These are phyloP conservation scores for Gadopsis bispinosus DNA, from an alignment of 2,797 vertebrate species.

Conservation along the genomic window DNA sequence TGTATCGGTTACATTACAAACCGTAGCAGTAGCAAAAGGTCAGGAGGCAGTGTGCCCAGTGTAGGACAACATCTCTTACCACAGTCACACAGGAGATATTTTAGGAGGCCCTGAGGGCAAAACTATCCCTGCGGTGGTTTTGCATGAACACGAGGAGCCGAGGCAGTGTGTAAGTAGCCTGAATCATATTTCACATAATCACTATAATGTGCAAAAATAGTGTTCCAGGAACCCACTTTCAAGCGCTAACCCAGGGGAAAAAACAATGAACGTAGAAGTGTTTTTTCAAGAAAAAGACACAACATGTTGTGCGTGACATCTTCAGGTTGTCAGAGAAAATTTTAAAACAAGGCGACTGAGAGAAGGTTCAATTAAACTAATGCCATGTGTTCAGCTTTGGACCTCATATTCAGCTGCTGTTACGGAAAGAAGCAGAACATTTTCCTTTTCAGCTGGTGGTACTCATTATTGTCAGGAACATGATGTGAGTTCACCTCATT, in stretches of 20 bases:
- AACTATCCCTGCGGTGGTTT: conserved; percentile 40
- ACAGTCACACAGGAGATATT: conserved; percentile 43
- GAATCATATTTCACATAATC: conserved; percentile 54
- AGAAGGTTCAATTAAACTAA: conserved; percentile 6
- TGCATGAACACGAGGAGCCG: conserved; percentile 26
- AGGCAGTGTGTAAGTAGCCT: conserved; percentile 10
- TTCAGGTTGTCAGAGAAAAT: conserved; percentile 9
- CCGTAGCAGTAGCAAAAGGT: conserved; percentile 8
- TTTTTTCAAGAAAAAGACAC: not conserved
- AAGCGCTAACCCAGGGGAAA: not conserved
- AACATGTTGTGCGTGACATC: not conserved
- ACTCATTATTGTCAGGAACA: conserved; percentile 26
- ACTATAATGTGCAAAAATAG: conserved; percentile 36
- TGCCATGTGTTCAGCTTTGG: conserved; percentile 14
- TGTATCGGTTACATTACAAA: not conserved
- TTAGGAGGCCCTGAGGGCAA: conserved; percentile 33
- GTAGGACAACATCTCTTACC: conserved; percentile 27
- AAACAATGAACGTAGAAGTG: not conserved
- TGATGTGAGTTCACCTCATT: conserved; percentile 9
- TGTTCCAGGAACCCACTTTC: conserved; percentile 27
- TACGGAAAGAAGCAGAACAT: conserved; percentile 2
- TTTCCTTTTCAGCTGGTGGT: conserved; percentile 9
- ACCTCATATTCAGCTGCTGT: conserved; percentile 9
- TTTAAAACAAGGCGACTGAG: not conserved
- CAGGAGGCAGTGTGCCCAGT: not conserved